phyloP scores from a whole-genome alignment of 2,888 invertebrate species.

The Amphipyra berbera region DNA sequence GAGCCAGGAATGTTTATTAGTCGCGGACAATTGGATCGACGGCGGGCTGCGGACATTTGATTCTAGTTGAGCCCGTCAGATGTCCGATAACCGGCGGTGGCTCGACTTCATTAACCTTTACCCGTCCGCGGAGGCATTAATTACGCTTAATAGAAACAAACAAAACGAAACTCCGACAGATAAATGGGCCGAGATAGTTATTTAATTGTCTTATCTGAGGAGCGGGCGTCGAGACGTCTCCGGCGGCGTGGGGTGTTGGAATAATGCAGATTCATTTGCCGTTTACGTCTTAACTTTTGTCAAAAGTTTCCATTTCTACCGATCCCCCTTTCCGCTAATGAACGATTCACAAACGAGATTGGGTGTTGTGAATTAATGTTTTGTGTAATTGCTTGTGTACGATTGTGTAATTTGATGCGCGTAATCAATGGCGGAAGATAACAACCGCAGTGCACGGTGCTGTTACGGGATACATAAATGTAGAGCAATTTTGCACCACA shows the following conservation, averaged over 20 bases:
- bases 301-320: constrained; percentile 78
- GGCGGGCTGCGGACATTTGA: constrained; percentile 42
- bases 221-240: constrained; percentile 66
- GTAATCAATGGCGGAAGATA: constrained; percentile 60
- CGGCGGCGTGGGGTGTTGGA: constrained; percentile 59
- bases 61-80: constrained; percentile 68
- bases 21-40: constrained; percentile 50
- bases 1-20: constrained; percentile 58
- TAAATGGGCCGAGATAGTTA: constrained; percentile 86
- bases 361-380: constrained; percentile 80
- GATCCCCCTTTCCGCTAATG: constrained; percentile 79
- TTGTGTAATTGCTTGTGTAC: constrained; percentile 80
- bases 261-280: constrained; percentile 84
- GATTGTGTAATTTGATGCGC: constrained; percentile 69
- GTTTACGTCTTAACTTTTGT: constrained; percentile 84
- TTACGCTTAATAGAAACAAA: constrained; percentile 88
- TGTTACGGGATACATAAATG: not conserved
- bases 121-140: constrained; percentile 79
- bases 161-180: constrained; percentile 82
- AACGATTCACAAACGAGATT: constrained; percentile 83
- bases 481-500: constrained; percentile 18
- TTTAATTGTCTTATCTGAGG: constrained; percentile 85
- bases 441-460: constrained; percentile 27
- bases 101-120: constrained; percentile 84
- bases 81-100: constrained; percentile 74